These are phyloP conservation scores for Cercopithecus mitis DNA, from an alignment of 2,797 vertebrate species.

Conservation along the genomic window DNA sequence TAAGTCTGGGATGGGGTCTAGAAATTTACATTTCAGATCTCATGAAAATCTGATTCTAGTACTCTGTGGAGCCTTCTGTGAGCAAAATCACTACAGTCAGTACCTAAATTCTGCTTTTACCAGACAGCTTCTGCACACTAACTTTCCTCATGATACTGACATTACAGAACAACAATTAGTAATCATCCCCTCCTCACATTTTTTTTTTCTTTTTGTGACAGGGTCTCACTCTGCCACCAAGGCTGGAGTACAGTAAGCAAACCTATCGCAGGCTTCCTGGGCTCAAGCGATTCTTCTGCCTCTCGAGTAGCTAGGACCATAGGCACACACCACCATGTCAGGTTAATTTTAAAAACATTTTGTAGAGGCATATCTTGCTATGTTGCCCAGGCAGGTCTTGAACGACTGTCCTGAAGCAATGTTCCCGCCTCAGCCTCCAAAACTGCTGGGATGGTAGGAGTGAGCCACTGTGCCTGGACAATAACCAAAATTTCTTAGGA, in stretches of 20 bases:
- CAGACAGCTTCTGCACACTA: neutral
- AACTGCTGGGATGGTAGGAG: neutral
- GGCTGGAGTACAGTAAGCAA: too few species aligned
- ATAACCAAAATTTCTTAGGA: neutral
- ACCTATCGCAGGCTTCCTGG: too few species aligned
- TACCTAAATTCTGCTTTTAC: neutral
- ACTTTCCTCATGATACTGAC: neutral
- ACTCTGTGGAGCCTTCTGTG: neutral
- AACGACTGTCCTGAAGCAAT: neutral
- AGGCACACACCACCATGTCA: neutral
- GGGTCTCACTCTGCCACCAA: too few species aligned
- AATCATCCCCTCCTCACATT: too few species aligned
- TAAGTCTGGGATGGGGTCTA: neutral
- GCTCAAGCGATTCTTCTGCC: too few species aligned
- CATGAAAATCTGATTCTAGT: neutral
- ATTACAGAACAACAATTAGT: too few species aligned
- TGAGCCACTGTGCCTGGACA: neutral
- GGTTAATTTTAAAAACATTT: neutral
- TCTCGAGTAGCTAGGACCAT: too few species aligned
- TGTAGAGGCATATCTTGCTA: neutral
- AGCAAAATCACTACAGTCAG: neutral
- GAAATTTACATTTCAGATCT: neutral
- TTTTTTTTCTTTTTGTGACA: too few species aligned
- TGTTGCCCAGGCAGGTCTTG: neutral
- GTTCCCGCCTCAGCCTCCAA: neutral